These are phyloP conservation scores for Dynastes grantii DNA, from an alignment of 2,888 invertebrate genomes.

Conservation along the genomic window DNA sequence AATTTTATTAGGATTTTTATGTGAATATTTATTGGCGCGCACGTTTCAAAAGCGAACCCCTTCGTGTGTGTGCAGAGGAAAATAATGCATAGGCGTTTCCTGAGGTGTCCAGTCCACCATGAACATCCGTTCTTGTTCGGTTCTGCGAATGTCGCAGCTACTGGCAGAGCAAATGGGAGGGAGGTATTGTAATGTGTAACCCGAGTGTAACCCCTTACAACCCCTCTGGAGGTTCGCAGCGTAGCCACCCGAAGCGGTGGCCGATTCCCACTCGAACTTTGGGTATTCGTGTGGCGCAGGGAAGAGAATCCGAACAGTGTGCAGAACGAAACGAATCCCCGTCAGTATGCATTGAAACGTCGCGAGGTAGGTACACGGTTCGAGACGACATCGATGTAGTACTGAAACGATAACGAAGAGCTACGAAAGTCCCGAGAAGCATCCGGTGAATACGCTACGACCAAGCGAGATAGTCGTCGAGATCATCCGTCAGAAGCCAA, in stretches of 20 bases:
- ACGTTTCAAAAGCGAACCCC: constrained; percentile 13
- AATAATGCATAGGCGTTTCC: constrained; percentile 50
- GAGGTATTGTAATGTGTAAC: constrained; percentile 64
- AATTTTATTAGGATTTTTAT: no score
- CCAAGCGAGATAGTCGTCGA: background rate
- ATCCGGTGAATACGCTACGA: constrained; percentile 19
- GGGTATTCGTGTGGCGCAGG: constrained; percentile 54
- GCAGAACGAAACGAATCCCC: constrained; percentile 38
- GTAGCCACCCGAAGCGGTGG: constrained; percentile 61
- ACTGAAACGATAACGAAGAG: constrained; percentile 20
- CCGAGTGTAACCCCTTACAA: constrained; percentile 64
- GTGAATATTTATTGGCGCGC: no score
- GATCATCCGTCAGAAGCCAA: background rate
- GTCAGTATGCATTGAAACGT: constrained; percentile 45
- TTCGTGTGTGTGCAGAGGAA: constrained; percentile 34
- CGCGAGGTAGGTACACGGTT: constrained; percentile 14
- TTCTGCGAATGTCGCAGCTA: constrained; percentile 59
- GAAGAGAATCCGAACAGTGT: constrained; percentile 45
- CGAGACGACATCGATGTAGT: constrained; percentile 29
- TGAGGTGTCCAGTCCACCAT: constrained; percentile 50
- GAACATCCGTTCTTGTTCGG: constrained; percentile 49
- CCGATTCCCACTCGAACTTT: constrained; percentile 62
- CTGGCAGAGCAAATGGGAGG: constrained; percentile 58
- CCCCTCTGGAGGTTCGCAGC: constrained; percentile 58
- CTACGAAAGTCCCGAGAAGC: constrained; percentile 16